Evolutionary conservation across 2,797 vertebrate species (phyloP), one percentile per base, ranked within the genome.

Genomic region (Gila robusta): DNA sequence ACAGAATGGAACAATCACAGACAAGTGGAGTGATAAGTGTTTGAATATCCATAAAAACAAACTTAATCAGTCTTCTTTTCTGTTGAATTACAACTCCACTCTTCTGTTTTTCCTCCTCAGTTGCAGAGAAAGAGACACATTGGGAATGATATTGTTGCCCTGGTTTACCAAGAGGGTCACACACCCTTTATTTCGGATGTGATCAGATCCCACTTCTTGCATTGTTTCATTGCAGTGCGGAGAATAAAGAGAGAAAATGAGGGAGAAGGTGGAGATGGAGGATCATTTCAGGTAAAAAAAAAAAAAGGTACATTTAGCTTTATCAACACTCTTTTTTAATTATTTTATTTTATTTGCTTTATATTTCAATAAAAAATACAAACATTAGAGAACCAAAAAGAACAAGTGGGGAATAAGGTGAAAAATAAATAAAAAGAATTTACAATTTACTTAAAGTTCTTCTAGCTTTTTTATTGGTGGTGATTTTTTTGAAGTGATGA

Each of bases 51-150:
- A 49, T 54, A 54, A 26, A 54, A 78, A 56, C 19, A 23, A 56
- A 54, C 14, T 74, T 74, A 73, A 32, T 14, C 3, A 8, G 56
- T 11, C 3, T 10, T 67, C 1, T 77, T 79, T 41, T 47, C 16
- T 8, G 23, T 35, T 16, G 12, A 62, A 79, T 52, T 39, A 35
- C 0, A 47, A 9, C 28, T 44, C 41, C 32, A 37, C 64, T 28
- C 21, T 23, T 78, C 82, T 86, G 19, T 89, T 62, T 66, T 32
- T 84, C 71, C 89, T 10, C 11, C 66, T 77, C 92, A 98, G 97
- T 94, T 98, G 79, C 97, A 98, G 91, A 95, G 97, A 87, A 98
- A 98, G 89, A 95, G 97, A 87, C 97, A 98, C 92, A 98, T 98
- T 49, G 97, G 97, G 39, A 98, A 98, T 81, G 97, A 98, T 90